Conservation (phyloP, 2,888 invertebrate species). For the Epinotia demarniana region DNA sequence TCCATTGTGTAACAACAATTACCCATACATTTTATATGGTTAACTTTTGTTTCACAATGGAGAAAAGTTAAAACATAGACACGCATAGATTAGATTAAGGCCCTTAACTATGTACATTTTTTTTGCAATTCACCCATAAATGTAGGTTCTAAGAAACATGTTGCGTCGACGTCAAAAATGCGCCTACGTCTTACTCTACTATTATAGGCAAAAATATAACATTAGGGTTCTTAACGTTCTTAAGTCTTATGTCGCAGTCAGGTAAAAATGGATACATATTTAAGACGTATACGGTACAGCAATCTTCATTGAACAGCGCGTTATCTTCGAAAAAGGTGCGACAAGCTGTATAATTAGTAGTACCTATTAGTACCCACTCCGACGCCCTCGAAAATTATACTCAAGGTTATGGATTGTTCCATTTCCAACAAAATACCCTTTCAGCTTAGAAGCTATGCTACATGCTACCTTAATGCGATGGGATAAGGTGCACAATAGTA, state of each 20-base stretch:
- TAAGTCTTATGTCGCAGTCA: background rate
- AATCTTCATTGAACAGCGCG: slow-evolving; percentile 9
- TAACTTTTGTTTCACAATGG: too few species aligned
- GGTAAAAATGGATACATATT: background rate
- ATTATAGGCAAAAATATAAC: too few species aligned
- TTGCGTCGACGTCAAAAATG: too few species aligned
- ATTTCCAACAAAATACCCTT: background rate
- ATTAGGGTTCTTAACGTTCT: background rate
- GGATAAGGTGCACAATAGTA: background rate
- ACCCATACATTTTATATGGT: too few species aligned
- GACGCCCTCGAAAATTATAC: slow-evolving; percentile 21
- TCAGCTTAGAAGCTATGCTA: background rate
- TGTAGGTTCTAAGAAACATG: too few species aligned
- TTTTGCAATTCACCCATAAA: too few species aligned
- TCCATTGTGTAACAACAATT: too few species aligned
- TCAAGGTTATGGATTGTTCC: slow-evolving; percentile 14
- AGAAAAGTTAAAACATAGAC: too few species aligned
- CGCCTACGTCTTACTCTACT: too few species aligned
- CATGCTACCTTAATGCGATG: background rate
- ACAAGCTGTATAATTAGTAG: slow-evolving; percentile 27
- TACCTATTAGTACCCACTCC: slow-evolving; percentile 22
- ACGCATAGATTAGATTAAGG: too few species aligned
- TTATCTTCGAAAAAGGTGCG: slow-evolving; percentile 22
- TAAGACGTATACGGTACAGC: background rate
- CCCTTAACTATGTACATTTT: too few species aligned